Conservation (phyloP, 2,113 vertebrate genomes). For the Thamnaconus septentrionalis region DNA sequence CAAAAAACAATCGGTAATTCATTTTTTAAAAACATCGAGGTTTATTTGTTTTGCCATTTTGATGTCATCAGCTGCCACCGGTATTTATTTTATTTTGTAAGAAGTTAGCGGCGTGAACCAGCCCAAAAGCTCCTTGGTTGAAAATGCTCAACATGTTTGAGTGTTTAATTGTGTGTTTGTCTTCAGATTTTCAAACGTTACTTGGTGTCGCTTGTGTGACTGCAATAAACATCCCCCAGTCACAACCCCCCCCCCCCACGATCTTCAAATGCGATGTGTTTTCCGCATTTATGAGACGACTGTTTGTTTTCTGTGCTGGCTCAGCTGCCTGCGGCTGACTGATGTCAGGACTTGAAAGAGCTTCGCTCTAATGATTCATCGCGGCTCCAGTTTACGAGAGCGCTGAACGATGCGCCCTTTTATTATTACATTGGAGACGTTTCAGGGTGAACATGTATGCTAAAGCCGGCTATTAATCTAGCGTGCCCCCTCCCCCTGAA, state of each 20-base stretch:
- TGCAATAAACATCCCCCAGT: neutral
- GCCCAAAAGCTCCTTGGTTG: too few relatives aligned
- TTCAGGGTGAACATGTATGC: conserved; percentile 62
- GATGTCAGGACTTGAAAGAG: conserved; percentile 50
- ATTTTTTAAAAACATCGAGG: too few relatives aligned
- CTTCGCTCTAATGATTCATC: conserved; percentile 59
- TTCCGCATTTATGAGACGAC: neutral
- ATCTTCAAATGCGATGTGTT: neutral
- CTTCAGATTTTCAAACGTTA: too few relatives aligned
- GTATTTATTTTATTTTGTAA: too few relatives aligned
- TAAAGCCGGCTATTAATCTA: conserved; percentile 70
- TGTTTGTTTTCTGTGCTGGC: neutral
- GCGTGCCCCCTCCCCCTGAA: conserved; percentile 30
- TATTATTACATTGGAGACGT: conserved; percentile 69
- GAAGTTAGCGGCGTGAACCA: too few relatives aligned
- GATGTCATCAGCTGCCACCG: too few relatives aligned
- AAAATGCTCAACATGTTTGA: too few relatives aligned
- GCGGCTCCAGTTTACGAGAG: conserved; percentile 53
- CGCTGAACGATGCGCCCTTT: conserved; percentile 67
- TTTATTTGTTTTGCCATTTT: too few relatives aligned
- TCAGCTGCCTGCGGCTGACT: conserved; percentile 32
- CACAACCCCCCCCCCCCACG: neutral
- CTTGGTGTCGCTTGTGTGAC: neutral
- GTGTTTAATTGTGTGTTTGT: too few relatives aligned
- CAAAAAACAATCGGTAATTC: too few relatives aligned